Evolutionary conservation across 1,140 invertebrate genomes (phyloP).

Genomic region (Halyomorpha halys): DNA sequence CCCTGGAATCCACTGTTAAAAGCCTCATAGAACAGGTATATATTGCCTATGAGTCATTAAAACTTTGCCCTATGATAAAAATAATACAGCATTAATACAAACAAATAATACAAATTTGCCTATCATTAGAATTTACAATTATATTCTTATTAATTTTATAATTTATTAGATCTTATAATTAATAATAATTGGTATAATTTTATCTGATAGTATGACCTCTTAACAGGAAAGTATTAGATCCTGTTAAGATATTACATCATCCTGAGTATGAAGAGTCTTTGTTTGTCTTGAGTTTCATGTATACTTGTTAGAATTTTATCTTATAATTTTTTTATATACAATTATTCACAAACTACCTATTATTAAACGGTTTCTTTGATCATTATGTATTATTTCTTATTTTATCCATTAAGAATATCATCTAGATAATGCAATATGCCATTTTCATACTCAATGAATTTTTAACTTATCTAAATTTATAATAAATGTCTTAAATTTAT

Average conservation of each 20-base stretch:
- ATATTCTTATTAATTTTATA: too few species aligned
- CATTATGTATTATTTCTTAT: too few species aligned
- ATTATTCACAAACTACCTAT: neutral
- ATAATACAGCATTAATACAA: too few species aligned
- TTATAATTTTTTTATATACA: neutral
- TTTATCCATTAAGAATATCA: too few species aligned
- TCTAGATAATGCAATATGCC: too few species aligned
- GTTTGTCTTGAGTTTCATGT: neutral
- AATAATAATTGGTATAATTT: neutral
- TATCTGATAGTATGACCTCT: neutral
- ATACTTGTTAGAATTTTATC: neutral
- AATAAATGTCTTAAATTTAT: too few species aligned
- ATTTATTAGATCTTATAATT: too few species aligned
- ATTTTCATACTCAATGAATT: too few species aligned
- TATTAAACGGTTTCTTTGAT: neutral
- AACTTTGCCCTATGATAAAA: too few species aligned
- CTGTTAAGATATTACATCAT: neutral
- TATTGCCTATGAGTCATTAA: neutral
- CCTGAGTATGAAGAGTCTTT: neutral
- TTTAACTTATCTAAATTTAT: too few species aligned
- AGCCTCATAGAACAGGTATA: conserved; percentile 43
- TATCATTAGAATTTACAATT: too few species aligned
- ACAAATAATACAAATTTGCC: too few species aligned
- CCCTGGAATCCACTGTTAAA: conserved; percentile 65
- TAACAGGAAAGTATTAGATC: neutral